Conservation (phyloP, 2,797 vertebrate genomes). For the Leptodactylus fallax region DNA sequence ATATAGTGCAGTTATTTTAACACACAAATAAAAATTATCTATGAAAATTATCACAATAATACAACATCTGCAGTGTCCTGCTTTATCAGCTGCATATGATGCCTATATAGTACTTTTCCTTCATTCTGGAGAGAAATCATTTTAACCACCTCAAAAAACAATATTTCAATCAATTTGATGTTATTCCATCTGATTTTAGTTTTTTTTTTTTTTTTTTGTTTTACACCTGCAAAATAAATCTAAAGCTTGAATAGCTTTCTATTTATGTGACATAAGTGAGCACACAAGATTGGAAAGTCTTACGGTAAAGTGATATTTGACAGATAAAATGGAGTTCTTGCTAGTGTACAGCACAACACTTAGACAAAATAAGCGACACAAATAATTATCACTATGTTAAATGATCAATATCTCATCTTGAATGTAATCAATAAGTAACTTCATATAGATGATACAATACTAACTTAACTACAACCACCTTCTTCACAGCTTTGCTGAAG, state of each 20-base stretch:
- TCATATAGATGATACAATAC: neutral
- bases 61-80: too few relatives aligned
- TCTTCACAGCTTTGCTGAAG: too few relatives aligned
- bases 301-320: neutral
- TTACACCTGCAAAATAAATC: neutral
- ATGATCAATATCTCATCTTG: slow-evolving; percentile 70
- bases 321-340: neutral
- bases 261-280: slow-evolving; percentile 1
- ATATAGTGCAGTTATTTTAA: too few relatives aligned
- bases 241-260: neutral
- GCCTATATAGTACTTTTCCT: neutral
- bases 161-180: neutral
- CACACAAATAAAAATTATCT: too few relatives aligned
- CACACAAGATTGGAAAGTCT: neutral
- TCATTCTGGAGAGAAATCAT: neutral
- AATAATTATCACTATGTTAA: slow-evolving; percentile 77
- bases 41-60: too few relatives aligned
- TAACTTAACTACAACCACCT: neutral
- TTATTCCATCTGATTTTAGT: neutral
- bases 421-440: neutral
- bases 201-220: neutral
- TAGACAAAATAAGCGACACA: slow-evolving; percentile 61
- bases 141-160: neutral
- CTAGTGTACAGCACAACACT: slow-evolving; percentile 55
- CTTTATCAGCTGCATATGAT: too few relatives aligned